Evolutionary conservation across 2,113 vertebrate genomes (phyloP).

Genomic region (Odobenus rosmarus): DNA sequence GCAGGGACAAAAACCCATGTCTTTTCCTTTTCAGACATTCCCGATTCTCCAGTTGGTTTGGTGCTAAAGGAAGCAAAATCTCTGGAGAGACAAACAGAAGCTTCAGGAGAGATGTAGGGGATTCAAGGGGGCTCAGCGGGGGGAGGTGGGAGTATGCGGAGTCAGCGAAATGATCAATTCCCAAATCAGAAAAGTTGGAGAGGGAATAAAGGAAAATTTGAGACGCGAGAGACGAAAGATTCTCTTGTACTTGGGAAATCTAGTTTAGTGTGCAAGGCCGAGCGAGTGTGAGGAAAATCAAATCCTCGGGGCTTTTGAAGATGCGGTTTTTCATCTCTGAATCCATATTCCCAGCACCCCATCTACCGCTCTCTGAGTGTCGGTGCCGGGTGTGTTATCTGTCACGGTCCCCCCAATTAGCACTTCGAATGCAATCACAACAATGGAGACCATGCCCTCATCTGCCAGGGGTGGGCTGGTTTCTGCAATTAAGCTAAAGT

Average conservation of each 20-base stretch:
- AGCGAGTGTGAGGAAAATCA: slow-evolving; percentile 32
- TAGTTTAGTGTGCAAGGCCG: not conserved
- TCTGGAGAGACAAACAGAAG: not conserved
- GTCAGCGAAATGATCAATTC: slow-evolving; percentile 16
- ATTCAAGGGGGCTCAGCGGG: no score
- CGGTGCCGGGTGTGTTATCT: slow-evolving; percentile 51
- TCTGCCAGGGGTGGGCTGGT: slow-evolving; percentile 58
- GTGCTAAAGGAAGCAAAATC: slow-evolving; percentile 34
- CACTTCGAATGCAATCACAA: slow-evolving; percentile 74
- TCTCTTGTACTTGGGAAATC: slow-evolving; percentile 11
- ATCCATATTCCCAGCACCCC: slow-evolving; percentile 49
- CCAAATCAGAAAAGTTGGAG: slow-evolving; percentile 38
- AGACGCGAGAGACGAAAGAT: not conserved
- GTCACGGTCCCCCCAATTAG: slow-evolving; percentile 75
- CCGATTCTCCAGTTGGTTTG: not conserved
- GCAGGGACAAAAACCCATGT: not conserved
- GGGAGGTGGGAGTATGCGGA: fast-evolving
- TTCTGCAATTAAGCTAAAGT: slow-evolving; percentile 79
- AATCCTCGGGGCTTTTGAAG: slow-evolving; percentile 52
- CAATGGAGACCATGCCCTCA: slow-evolving; percentile 68
- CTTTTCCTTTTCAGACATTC: slow-evolving; percentile 30
- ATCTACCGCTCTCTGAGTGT: slow-evolving; percentile 53
- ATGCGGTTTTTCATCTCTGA: slow-evolving; percentile 54
- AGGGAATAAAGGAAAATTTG: not conserved
- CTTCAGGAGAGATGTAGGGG: not conserved